Evolutionary conservation across 23 tunicate species (phyloP), one percentile per base, ranked within the genome.

Genomic region (Phallusia fumigata): DNA sequence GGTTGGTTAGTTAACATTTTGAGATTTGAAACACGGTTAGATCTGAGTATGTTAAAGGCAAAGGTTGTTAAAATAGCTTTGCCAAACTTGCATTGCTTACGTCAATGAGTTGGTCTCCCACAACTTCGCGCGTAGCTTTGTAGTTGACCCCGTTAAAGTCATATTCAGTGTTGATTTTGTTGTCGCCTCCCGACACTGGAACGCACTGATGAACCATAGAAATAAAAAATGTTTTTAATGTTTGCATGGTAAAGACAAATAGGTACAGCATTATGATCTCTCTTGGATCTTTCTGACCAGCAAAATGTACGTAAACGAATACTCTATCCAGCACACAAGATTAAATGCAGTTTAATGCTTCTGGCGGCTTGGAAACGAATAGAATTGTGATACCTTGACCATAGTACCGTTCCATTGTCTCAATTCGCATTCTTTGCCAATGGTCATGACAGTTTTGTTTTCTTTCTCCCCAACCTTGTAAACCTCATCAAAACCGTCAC

Each of bases 121-220:
- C 77, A 19, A 74, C n/a, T 74, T 74, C 77, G 36, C 77, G 77
- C 22, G 44, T 33, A 3, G 77, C 77, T 32, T 32, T 74, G 77
- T 74, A 74, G 30, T 74, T 24, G 44, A 74, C 77, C 1, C 77
- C 77, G 44, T 74, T 74, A 31, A 74, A 74, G 30, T 74, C 77
- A 16, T 3, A 74, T 30, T 30, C 77, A 3, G 44, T 33, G 44
- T 33, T 19, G 36, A 74, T 33, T 31, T 31, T 74, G 33, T 74
- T 33, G 36, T 13, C 40, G 34, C 77, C 77, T 32, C 22, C 30
- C n/a, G 31, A 18, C 3, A 33, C 30, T 11, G 77, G 77, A 6
- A 74, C 77, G 44, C 36, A 32, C 77, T 74, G 30, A 40, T 40
- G 10, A 40, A 40, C 5, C 47, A 40, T 40, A 40, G 47, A 40